Conservation (phyloP, 2,113 vertebrate species). For the Festucalex cinctus region DNA sequence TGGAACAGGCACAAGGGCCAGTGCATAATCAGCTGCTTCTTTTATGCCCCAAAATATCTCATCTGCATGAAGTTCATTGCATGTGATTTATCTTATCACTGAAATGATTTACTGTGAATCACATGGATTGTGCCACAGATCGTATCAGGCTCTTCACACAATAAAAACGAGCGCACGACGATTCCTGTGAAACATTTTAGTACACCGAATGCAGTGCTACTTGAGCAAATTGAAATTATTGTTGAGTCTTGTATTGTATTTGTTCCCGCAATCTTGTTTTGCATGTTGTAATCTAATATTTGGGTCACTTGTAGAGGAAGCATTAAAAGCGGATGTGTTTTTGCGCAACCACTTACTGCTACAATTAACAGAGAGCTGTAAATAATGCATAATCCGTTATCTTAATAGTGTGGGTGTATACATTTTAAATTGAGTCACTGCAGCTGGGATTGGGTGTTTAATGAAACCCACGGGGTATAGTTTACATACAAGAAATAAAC, state of each 20-base stretch:
- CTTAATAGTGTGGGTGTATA: conserved; percentile 28
- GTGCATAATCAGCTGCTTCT: conserved; percentile 53
- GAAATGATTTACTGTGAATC: conserved; percentile 51
- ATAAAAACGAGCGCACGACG: conserved; percentile 40
- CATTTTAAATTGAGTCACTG: conserved; percentile 24
- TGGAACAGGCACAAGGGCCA: conserved; percentile 33
- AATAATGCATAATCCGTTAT: conserved; percentile 35
- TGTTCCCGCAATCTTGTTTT: conserved; percentile 33
- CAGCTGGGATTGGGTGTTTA: conserved; percentile 17
- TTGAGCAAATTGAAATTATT: conserved; percentile 41
- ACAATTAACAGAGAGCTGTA: conserved; percentile 24
- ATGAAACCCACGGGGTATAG: conserved; percentile 15
- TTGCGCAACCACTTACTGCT: conserved; percentile 13
- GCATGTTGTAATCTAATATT: conserved; percentile 44
- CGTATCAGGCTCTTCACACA: conserved; percentile 53
- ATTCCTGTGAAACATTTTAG: conserved; percentile 32
- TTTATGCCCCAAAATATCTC: conserved; percentile 50
- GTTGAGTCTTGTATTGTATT: conserved; percentile 22
- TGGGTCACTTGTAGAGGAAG: conserved; percentile 30
- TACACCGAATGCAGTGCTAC: conserved; percentile 24
- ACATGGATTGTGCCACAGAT: conserved; percentile 35
- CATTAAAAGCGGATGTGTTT: conserved; percentile 16
- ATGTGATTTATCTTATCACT: conserved; percentile 43
- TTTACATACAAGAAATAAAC: conserved; percentile 14
- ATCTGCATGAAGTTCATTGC: conserved; percentile 55